A percentile compares a stretch with the other conserved stretches of the same genome.
These are phyloP conservation scores for Zhengitettix transpicula DNA, from an alignment of 2,888 invertebrate genomes.

Conservation along the genomic window DNA sequence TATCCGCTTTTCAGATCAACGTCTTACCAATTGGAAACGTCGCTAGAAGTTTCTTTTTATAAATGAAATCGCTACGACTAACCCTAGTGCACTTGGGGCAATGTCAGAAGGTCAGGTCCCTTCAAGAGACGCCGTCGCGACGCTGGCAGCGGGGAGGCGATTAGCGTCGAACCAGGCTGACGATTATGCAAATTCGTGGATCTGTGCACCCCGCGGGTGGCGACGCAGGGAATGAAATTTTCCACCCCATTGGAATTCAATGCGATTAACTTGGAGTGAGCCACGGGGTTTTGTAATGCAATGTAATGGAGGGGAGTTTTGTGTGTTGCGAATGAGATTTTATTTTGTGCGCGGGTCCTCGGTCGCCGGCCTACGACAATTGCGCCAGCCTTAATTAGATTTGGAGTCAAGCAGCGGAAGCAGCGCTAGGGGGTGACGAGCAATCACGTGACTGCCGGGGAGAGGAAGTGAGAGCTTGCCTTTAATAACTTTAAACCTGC, in stretches of 20 bases:
- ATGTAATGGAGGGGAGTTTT: slow-evolving; percentile 12
- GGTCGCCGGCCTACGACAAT: slow-evolving; percentile 4
- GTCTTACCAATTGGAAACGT: too few species aligned
- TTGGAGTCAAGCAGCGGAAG: slow-evolving; percentile 12
- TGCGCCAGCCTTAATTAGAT: slow-evolving; percentile 12
- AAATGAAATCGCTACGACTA: too few species aligned
- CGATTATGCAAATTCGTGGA: slow-evolving; percentile 13
- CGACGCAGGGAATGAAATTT: slow-evolving; percentile 27
- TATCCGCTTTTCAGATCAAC: too few species aligned
- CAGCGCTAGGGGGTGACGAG: background rate
- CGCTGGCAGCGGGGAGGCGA: background rate
- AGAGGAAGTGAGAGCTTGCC: background rate
- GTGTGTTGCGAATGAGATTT: slow-evolving; percentile 15
- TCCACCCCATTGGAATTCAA: slow-evolving; percentile 33
- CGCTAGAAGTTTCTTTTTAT: too few species aligned
- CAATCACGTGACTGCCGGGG: background rate
- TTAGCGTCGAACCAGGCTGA: slow-evolving; percentile 1
- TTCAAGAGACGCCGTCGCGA: background rate
- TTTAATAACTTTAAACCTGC: background rate
- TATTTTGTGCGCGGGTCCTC: slow-evolving; percentile 9
- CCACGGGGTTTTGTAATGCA: slow-evolving; percentile 8
- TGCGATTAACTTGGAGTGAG: slow-evolving; percentile 24
- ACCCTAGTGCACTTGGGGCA: too few species aligned
- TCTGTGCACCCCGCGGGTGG: slow-evolving; percentile 11
- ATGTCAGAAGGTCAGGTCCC: too few species aligned